These are phyloP conservation scores for Orycteropus afer DNA, from an alignment of 2,113 vertebrate genomes.

Conservation along the genomic window DNA sequence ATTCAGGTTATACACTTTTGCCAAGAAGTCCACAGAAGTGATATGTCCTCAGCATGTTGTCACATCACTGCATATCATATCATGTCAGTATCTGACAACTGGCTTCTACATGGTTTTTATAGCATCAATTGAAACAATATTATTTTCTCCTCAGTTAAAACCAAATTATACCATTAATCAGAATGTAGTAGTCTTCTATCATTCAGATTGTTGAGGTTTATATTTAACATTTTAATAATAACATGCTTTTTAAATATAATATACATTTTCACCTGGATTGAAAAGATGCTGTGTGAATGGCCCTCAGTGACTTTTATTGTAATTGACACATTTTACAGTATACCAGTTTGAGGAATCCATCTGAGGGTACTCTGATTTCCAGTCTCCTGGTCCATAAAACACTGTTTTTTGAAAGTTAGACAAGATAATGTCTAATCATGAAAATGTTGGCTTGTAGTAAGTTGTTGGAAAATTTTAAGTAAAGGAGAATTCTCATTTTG, in stretches of 20 bases:
- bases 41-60: neutral
- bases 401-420: neutral
- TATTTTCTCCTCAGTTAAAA: neutral
- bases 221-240: slow-evolving; percentile 40
- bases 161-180: neutral
- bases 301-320: neutral
- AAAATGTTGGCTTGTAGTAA: neutral
- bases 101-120: neutral
- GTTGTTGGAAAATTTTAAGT: neutral
- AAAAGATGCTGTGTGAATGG: neutral
- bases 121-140: neutral
- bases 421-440: neutral
- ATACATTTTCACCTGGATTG: neutral
- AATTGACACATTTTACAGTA: neutral
- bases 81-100: neutral
- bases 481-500: slow-evolving; percentile 8
- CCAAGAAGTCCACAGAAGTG: neutral
- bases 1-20: neutral
- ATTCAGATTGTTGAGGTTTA: neutral
- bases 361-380: neutral
- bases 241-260: neutral
- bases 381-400: neutral
- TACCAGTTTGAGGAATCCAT: neutral
- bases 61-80: neutral
- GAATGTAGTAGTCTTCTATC: neutral